A percentile compares a stretch with the other conserved stretches of the same genome.
Evolutionary conservation across 2,888 invertebrate genomes (phyloP).

Genomic region (Ariolimax columbianus): DNA sequence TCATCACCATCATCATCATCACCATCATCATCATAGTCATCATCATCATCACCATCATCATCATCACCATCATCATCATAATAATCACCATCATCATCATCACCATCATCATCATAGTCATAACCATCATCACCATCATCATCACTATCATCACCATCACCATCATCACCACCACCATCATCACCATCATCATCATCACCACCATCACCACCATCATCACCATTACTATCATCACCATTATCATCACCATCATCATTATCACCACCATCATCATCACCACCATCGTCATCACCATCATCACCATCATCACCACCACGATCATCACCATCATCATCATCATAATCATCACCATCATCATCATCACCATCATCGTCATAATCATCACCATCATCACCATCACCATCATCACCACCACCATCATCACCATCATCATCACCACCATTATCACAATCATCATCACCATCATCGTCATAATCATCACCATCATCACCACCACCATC

Average conservation of each 20-base stretch:
- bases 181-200: too few relatives aligned
- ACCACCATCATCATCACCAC: background rate
- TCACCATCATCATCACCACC: background rate
- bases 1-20: background rate
- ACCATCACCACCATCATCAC: too few relatives aligned
- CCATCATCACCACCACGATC: background rate
- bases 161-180: too few relatives aligned
- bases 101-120: background rate
- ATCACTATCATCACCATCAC: too few relatives aligned
- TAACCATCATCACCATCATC: background rate
- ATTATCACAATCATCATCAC: background rate
- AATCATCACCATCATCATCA: background rate
- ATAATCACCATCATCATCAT: background rate
- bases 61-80: background rate
- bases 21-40: background rate
- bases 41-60: background rate
- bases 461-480: background rate
- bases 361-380: background rate
- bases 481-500: background rate
- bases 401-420: background rate
- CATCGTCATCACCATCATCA: background rate
- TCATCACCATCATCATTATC: constrained; percentile 3
- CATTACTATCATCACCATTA: too few relatives aligned
- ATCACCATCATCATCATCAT: background rate
- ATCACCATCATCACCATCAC: background rate